These are phyloP conservation scores for Synergus itoensis DNA, from an alignment of 2,888 invertebrate genomes.

Conservation along the genomic window DNA sequence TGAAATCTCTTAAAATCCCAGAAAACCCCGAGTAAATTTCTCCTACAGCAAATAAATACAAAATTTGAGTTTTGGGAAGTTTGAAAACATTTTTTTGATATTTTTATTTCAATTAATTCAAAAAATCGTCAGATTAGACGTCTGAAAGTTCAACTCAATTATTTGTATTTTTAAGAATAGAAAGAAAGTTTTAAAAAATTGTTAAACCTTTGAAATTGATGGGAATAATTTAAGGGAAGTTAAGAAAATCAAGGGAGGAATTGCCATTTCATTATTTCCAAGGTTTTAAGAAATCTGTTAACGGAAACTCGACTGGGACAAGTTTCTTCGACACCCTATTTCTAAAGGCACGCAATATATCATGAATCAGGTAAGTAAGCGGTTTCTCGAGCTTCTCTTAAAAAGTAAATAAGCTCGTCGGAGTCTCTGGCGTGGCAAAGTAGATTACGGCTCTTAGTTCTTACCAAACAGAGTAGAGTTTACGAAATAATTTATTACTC, in stretches of 20 bases:
- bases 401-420: constrained; percentile 31
- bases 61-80: no score
- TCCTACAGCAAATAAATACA: no score
- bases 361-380: constrained; percentile 13
- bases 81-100: no score
- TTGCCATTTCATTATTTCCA: not conserved
- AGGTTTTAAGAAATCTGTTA: not conserved
- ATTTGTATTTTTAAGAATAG: no score
- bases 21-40: no score
- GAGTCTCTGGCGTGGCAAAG: constrained; percentile 14
- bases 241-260: not conserved
- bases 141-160: no score
- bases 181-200: no score
- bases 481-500: constrained; percentile 29
- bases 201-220: no score
- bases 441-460: constrained; percentile 15
- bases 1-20: no score
- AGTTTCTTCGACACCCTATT: not conserved
- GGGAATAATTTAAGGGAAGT: not conserved
- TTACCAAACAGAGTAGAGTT: constrained; percentile 17
- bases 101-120: no score
- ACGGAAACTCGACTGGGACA: not conserved
- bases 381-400: constrained; percentile 17
- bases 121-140: no score
- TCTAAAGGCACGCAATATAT: not conserved